Evolutionary conservation across 2,888 invertebrate genomes (phyloP).

Genomic region (Lapara coniferarum): DNA sequence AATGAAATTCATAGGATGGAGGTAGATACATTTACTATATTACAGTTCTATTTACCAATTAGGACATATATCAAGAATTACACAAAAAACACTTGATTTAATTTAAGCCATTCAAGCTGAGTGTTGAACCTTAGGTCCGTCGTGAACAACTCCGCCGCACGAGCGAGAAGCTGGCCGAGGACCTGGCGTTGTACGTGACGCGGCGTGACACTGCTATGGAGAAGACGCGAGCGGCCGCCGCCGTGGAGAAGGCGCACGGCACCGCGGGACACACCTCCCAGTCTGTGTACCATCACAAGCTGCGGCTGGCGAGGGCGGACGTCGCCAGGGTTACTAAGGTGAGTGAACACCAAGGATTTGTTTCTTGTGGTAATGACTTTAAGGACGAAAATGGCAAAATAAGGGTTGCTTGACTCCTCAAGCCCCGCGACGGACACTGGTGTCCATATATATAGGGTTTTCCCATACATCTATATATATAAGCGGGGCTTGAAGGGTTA

Average conservation of each 20-base stretch:
- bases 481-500: too few relatives aligned
- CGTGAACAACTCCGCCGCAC: conserved; percentile 75
- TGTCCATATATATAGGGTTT: too few relatives aligned
- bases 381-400: too few relatives aligned
- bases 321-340: conserved; percentile 73
- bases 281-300: conserved; percentile 67
- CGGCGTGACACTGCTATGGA: conserved; percentile 72
- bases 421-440: too few relatives aligned
- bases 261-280: conserved; percentile 57
- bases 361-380: neutral
- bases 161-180: conserved; percentile 71
- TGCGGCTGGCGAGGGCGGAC: conserved; percentile 69
- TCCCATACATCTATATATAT: too few relatives aligned
- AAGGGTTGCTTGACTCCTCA: too few relatives aligned
- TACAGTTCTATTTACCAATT: neutral
- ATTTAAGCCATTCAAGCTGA: too few relatives aligned
- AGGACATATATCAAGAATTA: too few relatives aligned
- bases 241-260: conserved; percentile 67
- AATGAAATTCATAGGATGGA: conserved; percentile 93
- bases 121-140: conserved; percentile 57
- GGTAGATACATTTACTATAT: conserved; percentile 65
- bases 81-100: too few relatives aligned
- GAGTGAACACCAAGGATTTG: neutral
- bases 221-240: conserved; percentile 67
- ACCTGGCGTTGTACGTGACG: conserved; percentile 72